Evolutionary conservation across 2,888 invertebrate genomes (phyloP), one percentile per base, ranked within the genome.

Genomic region (Dolomedes plantarius): DNA sequence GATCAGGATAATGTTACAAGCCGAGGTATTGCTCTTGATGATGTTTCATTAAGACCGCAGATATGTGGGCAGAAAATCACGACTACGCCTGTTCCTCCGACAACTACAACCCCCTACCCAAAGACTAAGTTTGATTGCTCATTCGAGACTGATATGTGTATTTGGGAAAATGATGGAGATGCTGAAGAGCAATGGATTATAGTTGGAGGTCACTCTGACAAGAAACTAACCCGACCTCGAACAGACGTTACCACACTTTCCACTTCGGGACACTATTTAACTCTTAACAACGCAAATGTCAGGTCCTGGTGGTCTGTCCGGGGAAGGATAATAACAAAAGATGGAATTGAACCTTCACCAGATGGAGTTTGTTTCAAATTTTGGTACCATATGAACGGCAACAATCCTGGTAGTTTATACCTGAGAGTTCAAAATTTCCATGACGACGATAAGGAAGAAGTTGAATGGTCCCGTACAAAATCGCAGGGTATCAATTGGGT

Each of bases 341-440:
- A 88, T 56, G 74, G 85, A 7, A 56, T 87, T 1, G 56, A 78
- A 3, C 27, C 75, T 9, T 19, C 19, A 16, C 5, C 19, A 13
- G 86, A 85, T 6, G 87, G 80, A 2, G 32, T 76, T 27, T 88
- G 88, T 39, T 78, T 88, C n/a, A 75, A 85, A 29, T 88, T 88
- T 50, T 88, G 88, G 88, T 88, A 88, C 77, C 82, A 88, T 41
- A 87, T 88, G 68, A 78, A 85, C 27, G 88, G 88, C 13, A 78
- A 76, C 50, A 65, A 71, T 29, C 86, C 86, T 6, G 86, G 86
- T 29, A 23, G 39, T n/a, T 23, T 77, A 39, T 75, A 79, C n/a
- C 23, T 75, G 31, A 75, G 36, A 65, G 46, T 36, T 3, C 76
- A 77, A 19, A 46, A 80, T 3, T 77, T 86, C n/a, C 64, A 79